phyloP scores from a whole-genome alignment of 92 coral and sea anemone species.

The Palythoa grandiflora region DNA sequence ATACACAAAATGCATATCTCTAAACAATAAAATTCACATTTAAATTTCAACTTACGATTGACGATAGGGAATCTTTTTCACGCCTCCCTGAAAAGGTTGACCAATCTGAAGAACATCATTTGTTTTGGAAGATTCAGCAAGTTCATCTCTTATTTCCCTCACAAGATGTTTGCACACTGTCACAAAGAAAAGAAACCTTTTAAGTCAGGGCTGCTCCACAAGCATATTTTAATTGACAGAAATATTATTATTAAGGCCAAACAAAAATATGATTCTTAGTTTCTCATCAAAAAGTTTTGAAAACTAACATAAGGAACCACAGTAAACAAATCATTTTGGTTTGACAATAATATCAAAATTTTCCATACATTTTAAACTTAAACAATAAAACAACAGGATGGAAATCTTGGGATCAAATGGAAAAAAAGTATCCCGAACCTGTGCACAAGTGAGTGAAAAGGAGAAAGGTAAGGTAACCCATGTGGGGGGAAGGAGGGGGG shows the following conservation, averaged over 20 bases:
- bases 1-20: background rate
- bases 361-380: too few species aligned
- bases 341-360: too few species aligned
- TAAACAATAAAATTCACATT: background rate
- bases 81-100: constrained; percentile 85
- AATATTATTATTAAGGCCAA: too few species aligned
- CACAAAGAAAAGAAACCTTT: background rate
- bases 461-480: too few species aligned
- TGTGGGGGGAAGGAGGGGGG: background rate
- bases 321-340: too few species aligned
- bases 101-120: constrained; percentile 86
- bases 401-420: too few species aligned
- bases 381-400: too few species aligned
- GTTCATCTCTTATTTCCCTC: constrained; percentile 82
- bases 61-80: constrained; percentile 80
- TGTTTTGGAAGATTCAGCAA: constrained; percentile 81
- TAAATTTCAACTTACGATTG: constrained; percentile 81
- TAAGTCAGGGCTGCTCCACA: background rate
- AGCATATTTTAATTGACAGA: too few species aligned
- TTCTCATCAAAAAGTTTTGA: background rate
- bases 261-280: too few species aligned
- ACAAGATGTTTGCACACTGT: constrained; percentile 93
- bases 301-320: too few species aligned
- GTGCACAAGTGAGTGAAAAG: too few species aligned
- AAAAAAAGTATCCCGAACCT: too few species aligned